Evolutionary conservation across 2,888 invertebrate genomes (phyloP).

Genomic region (Prenolepis imparis): DNA sequence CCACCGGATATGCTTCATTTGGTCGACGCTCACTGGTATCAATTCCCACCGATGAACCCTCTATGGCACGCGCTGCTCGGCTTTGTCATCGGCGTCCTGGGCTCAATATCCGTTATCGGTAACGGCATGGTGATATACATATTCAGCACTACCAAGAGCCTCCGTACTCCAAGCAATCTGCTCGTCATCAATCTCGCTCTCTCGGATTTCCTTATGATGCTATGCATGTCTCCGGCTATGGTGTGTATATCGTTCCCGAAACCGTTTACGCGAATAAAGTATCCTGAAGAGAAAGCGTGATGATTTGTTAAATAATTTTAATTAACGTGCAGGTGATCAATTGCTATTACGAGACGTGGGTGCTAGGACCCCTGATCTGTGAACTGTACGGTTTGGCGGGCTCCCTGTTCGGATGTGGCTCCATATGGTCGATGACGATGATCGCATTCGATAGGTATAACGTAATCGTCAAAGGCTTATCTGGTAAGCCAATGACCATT

Average conservation of each 20-base stretch:
- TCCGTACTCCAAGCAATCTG: conserved; percentile 96
- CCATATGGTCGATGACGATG: conserved; percentile 97
- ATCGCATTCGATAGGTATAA: conserved; percentile 97
- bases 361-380: conserved; percentile 92
- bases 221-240: conserved; percentile 93
- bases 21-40: conserved; percentile 94
- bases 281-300: background rate
- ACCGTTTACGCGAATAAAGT: background rate
- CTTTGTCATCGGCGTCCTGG: conserved; percentile 92
- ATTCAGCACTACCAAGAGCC: conserved; percentile 90
- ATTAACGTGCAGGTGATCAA: conserved; percentile 88
- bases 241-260: conserved; percentile 77
- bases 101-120: conserved; percentile 90
- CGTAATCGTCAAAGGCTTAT: conserved; percentile 96
- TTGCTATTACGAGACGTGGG: conserved; percentile 92
- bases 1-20: conserved; percentile 92
- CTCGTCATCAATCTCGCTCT: conserved; percentile 96
- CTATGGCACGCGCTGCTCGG: conserved; percentile 95
- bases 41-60: conserved; percentile 95
- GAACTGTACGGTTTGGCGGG: conserved; percentile 95
- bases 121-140: conserved; percentile 93
- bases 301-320: background rate
- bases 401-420: conserved; percentile 95
- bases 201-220: conserved; percentile 96
- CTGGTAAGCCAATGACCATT: conserved; percentile 94